These are phyloP conservation scores for Varanus salvator DNA, from an alignment of 2,113 vertebrate genomes.

Conservation along the genomic window DNA sequence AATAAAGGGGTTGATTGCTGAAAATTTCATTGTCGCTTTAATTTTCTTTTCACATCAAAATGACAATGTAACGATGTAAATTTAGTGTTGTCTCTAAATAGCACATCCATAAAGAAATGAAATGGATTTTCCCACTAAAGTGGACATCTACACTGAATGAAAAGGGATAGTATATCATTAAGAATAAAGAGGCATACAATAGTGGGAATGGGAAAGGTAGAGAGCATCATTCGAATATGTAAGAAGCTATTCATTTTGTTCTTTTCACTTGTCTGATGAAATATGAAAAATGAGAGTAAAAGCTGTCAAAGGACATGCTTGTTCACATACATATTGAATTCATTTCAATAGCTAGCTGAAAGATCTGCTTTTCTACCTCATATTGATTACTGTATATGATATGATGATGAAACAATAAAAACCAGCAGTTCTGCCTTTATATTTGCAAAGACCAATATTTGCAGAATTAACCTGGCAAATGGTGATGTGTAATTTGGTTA, in stretches of 20 bases:
- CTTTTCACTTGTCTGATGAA: neutral
- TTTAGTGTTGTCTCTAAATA: neutral
- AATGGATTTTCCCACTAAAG: neutral
- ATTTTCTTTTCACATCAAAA: neutral
- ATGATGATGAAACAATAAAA: neutral
- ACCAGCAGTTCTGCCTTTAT: neutral
- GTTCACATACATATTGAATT: neutral
- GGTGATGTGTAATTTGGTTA: neutral
- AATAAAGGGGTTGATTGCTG: neutral
- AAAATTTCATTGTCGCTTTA: neutral
- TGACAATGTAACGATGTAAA: neutral
- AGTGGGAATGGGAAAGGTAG: neutral
- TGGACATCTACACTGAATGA: constrained; percentile 8
- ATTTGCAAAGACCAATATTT: neutral
- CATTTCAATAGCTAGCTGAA: neutral
- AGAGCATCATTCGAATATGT: neutral
- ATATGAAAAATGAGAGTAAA: neutral
- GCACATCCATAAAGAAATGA: neutral
- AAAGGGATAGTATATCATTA: constrained; percentile 19
- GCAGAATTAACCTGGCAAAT: neutral
- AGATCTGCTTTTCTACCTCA: neutral
- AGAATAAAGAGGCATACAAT: neutral
- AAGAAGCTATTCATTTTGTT: constrained; percentile 12
- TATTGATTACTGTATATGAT: too few relatives aligned
- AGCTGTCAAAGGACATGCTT: neutral